Evolutionary conservation across 2,113 vertebrate genomes (phyloP).

Genomic region (Okapia johnstoni): DNA sequence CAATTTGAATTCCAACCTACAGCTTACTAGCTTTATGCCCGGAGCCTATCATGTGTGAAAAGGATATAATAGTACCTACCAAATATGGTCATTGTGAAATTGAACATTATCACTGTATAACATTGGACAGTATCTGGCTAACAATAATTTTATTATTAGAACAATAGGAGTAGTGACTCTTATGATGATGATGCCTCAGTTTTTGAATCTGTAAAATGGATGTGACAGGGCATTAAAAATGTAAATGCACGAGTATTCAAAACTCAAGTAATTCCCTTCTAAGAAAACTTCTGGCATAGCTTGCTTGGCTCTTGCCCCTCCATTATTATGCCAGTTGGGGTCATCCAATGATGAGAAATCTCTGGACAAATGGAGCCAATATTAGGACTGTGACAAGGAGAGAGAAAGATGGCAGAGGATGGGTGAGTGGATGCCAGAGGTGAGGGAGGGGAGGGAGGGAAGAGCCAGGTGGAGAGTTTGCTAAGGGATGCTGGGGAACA

Average conservation of each 20-base stretch:
- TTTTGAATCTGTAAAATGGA: background rate
- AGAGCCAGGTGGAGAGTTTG: background rate
- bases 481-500: background rate
- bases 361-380: background rate
- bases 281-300: background rate
- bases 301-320: background rate
- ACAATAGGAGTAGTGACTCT: background rate
- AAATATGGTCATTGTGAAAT: background rate
- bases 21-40: background rate
- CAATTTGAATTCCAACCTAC: background rate
- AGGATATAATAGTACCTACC: background rate
- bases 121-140: background rate
- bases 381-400: background rate
- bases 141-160: background rate
- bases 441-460: background rate
- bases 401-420: background rate
- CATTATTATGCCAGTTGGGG: background rate
- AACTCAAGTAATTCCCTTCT: background rate
- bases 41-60: background rate
- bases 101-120: background rate
- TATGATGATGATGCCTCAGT: background rate
- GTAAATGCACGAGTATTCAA: background rate
- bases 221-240: background rate
- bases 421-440: background rate
- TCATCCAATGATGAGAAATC: background rate